A percentile compares a stretch with the other conserved stretches of the same genome.
Evolutionary conservation across 2,113 vertebrate genomes (phyloP).

Genomic region (Castor canadensis): DNA sequence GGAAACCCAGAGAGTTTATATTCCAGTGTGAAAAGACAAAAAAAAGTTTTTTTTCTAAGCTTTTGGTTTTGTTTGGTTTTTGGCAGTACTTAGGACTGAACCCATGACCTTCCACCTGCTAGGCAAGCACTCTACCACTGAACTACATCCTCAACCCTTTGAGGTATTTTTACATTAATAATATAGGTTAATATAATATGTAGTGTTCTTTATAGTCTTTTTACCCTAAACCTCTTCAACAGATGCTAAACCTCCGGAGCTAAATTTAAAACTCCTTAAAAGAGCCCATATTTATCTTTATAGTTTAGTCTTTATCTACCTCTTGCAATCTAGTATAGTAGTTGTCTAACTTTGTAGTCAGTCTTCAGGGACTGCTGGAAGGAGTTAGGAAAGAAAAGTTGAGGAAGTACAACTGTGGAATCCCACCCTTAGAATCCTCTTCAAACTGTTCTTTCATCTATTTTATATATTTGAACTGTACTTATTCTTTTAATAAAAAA

Average conservation of each 20-base stretch:
- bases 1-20: not conserved
- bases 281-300: not conserved
- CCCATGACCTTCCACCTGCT: no score
- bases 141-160: no score
- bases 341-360: not conserved
- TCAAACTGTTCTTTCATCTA: not conserved
- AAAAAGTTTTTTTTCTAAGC: not conserved
- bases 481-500: not conserved
- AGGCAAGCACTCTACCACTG: no score
- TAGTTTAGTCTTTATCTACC: not conserved
- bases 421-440: not conserved
- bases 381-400: not conserved
- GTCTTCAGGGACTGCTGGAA: not conserved
- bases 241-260: not conserved
- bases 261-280: not conserved
- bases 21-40: not conserved
- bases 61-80: no score
- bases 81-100: no score
- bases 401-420: not conserved
- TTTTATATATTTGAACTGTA: not conserved
- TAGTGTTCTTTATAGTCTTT: not conserved
- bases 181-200: not conserved
- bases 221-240: not conserved
- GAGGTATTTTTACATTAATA: not conserved
- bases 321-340: not conserved